These are phyloP conservation scores for Sparus aurata DNA, from an alignment of 2,797 vertebrate species.

Conservation along the genomic window DNA sequence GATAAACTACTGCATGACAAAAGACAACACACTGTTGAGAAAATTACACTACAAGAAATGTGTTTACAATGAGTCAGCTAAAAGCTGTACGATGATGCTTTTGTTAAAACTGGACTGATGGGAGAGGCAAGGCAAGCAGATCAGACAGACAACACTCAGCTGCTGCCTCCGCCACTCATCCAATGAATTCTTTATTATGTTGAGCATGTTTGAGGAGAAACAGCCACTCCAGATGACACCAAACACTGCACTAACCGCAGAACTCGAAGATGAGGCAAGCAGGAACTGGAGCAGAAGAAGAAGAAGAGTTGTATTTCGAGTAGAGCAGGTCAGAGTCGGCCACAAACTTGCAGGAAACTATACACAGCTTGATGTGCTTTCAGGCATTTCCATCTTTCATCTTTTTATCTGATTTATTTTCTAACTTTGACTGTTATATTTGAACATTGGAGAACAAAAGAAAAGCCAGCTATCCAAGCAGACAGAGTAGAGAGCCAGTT, in stretches of 20 bases:
- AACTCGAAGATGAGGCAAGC: conserved; percentile 1
- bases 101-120: conserved; percentile 6
- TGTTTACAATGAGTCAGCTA: conserved; percentile 26
- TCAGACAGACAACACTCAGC: conserved; percentile 8
- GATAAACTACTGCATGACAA: conserved; percentile 28
- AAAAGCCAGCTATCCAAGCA: not conserved
- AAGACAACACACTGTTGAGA: not conserved
- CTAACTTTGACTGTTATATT: not conserved
- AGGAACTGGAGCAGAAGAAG: conserved; percentile 50
- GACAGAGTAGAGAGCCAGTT: not conserved
- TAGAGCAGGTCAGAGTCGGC: conserved; percentile 30
- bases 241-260: conserved; percentile 24
- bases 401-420: not conserved
- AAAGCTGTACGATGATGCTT: not conserved
- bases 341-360: not conserved
- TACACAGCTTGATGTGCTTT: not conserved
- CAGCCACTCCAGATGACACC: conserved; percentile 37
- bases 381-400: not conserved
- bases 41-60: not conserved
- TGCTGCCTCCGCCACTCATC: conserved; percentile 12
- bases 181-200: conserved; percentile 59
- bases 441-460: not conserved
- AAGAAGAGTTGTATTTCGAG: conserved; percentile 1
- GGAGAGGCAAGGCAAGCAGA: not conserved
- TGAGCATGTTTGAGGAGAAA: conserved; percentile 34